These are phyloP conservation scores for Streptopelia turtur DNA, from an alignment of 2,797 vertebrate species.

Conservation along the genomic window DNA sequence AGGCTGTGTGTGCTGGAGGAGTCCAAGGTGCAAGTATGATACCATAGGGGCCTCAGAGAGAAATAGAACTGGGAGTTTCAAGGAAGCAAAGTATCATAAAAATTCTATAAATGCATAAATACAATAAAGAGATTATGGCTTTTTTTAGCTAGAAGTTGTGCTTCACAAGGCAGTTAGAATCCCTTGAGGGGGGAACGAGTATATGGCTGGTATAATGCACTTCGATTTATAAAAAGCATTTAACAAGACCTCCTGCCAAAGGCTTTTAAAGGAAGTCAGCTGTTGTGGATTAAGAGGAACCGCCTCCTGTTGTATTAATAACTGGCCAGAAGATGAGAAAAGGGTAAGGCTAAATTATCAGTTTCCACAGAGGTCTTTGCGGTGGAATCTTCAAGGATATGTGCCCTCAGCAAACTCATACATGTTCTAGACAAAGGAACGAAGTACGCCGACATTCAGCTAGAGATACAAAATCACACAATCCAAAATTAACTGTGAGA, in stretches of 20 bases:
- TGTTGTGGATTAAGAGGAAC: conserved; percentile 31
- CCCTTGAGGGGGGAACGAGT: not conserved
- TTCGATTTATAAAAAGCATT: conserved; percentile 58
- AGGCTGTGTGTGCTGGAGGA: not conserved
- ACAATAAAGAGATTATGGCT: not conserved
- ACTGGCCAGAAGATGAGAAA: not conserved
- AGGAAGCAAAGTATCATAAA: not conserved
- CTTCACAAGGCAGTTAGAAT: not conserved
- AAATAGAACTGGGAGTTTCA: not conserved
- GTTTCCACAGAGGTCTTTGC: not conserved
- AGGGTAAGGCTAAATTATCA: not conserved
- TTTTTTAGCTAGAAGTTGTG: not conserved
- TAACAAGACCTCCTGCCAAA: conserved; percentile 36
- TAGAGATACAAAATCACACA: not conserved
- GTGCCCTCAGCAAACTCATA: not conserved
- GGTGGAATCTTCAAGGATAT: not conserved
- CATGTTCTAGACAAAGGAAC: not conserved
- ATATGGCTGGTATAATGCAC: not conserved
- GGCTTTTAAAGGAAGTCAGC: conserved; percentile 43
- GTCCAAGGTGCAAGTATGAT: not conserved
- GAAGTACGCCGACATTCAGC: not conserved
- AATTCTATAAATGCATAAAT: not conserved
- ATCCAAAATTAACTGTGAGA: not conserved
- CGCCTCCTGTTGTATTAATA: conserved; percentile 37
- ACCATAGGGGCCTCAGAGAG: not conserved